Evolutionary conservation across 2,797 vertebrate species (phyloP).

Genomic region (Sandelia bainsii): DNA sequence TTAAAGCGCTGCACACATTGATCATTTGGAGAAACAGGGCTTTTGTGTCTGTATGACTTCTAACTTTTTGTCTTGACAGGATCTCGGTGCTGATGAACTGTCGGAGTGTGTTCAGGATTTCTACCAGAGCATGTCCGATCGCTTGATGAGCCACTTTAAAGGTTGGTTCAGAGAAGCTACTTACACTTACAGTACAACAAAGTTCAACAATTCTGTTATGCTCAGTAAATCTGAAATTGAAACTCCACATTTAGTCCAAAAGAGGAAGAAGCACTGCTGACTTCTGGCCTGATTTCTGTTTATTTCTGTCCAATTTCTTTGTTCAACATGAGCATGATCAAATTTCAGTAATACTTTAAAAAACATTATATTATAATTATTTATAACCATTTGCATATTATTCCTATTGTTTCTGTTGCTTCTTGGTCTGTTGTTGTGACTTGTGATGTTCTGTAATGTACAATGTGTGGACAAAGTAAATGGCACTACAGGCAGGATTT

Average conservation of each 20-base stretch:
- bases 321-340: too few species aligned
- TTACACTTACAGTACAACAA: not conserved
- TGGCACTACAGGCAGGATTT: conserved; percentile 21
- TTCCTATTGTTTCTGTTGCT: too few species aligned
- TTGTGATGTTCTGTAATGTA: not conserved
- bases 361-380: too few species aligned
- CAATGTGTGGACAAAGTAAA: not conserved
- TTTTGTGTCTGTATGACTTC: not conserved
- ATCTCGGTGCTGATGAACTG: conserved; percentile 92
- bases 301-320: too few species aligned
- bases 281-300: too few species aligned
- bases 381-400: too few species aligned
- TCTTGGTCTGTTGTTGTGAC: not conserved
- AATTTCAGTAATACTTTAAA: too few species aligned
- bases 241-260: not conserved
- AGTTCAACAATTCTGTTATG: not conserved
- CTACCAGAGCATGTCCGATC: conserved; percentile 94
- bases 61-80: conserved; percentile 77
- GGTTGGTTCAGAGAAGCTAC: conserved; percentile 76
- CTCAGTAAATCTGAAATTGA: not conserved
- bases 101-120: conserved; percentile 97
- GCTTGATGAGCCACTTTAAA: conserved; percentile 93
- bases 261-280: not conserved
- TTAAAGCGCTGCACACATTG: not conserved
- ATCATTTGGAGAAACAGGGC: not conserved